These are phyloP conservation scores for Rhinolophus sinicus DNA, from an alignment of 2,113 vertebrate species.

Conservation along the genomic window DNA sequence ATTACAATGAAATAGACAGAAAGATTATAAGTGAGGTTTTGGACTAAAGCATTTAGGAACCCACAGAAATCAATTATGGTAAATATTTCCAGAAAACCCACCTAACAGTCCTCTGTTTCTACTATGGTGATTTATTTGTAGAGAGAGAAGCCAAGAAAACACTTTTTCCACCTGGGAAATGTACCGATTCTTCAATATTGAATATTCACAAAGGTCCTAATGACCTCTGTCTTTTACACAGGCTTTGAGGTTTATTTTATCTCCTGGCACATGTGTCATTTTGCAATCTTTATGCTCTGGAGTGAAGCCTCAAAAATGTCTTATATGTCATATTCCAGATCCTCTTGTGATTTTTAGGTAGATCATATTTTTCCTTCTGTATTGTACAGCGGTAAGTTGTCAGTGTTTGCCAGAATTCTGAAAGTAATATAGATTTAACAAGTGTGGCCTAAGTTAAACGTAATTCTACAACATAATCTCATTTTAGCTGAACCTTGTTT, in stretches of 20 bases:
- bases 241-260: neutral
- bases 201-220: constrained; percentile 53
- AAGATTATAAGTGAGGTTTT: constrained; percentile 58
- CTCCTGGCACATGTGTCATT: neutral
- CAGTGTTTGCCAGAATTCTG: constrained; percentile 16
- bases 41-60: constrained; percentile 59
- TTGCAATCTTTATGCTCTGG: neutral
- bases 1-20: constrained; percentile 52
- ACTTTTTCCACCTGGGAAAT: constrained; percentile 44
- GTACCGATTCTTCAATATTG: constrained; percentile 34
- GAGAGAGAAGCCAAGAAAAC: constrained; percentile 57
- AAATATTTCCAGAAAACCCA: constrained; percentile 71
- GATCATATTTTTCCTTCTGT: neutral
- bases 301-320: neutral
- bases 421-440: constrained; percentile 23
- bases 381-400: neutral
- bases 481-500: neutral
- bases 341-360: neutral
- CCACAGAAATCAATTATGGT: constrained; percentile 71
- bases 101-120: constrained; percentile 61
- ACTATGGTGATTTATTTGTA: constrained; percentile 62
- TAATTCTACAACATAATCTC: neutral
- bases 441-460: neutral
- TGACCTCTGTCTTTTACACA: constrained; percentile 8
- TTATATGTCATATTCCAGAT: neutral